Conservation (phyloP, 2,888 invertebrate genomes). For the Boloria euphrosyne region DNA sequence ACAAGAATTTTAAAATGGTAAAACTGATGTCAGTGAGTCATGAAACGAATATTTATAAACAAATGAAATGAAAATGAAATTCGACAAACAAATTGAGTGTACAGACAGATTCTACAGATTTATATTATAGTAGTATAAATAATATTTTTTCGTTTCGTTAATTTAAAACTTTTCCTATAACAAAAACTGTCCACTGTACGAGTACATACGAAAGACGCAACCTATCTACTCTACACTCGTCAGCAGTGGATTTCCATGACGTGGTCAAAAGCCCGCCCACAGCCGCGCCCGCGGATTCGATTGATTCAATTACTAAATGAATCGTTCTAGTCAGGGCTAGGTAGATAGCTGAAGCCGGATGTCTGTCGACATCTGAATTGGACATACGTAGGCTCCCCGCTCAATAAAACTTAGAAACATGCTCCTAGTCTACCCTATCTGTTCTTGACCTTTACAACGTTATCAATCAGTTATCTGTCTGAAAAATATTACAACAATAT, state of each 20-base stretch:
- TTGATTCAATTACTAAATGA: conserved; percentile 51
- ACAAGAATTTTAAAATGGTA: no score
- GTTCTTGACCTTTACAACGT: not conserved
- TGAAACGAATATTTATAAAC: no score
- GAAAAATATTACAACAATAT: no score
- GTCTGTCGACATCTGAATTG: conserved; percentile 3
- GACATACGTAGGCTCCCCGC: not conserved
- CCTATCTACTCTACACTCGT: conserved; percentile 23
- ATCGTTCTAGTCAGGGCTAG: conserved; percentile 30
- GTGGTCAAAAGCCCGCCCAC: conserved; percentile 42
- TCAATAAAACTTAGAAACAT: not conserved
- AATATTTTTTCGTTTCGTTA: not conserved
- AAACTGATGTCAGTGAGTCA: no score
- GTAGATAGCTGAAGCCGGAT: conserved; percentile 8
- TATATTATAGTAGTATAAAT: no score
- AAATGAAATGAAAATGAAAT: no score
- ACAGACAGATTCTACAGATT: no score
- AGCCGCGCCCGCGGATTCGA: conserved; percentile 52
- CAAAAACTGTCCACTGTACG: not conserved
- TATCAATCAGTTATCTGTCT: not conserved
- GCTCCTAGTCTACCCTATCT: not conserved
- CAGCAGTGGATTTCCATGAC: conserved; percentile 32
- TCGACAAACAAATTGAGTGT: no score
- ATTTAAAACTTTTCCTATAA: conserved; percentile 9
- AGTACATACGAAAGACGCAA: not conserved